These are phyloP conservation scores for Phalacrocorax carbo DNA, from an alignment of 2,113 vertebrate species.

Conservation along the genomic window DNA sequence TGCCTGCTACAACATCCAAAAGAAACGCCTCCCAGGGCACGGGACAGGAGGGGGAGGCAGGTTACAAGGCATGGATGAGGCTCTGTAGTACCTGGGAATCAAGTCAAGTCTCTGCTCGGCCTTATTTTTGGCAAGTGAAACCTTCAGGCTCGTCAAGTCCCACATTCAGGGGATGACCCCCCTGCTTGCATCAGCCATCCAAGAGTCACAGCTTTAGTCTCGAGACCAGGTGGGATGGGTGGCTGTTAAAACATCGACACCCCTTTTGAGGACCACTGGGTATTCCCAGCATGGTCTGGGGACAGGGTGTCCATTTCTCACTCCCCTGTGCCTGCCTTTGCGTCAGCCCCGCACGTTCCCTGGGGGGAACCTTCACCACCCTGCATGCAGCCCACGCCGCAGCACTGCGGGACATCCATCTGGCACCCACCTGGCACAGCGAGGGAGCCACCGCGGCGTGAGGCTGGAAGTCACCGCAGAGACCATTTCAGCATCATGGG, in stretches of 20 bases:
- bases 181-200: not conserved
- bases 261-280: not conserved
- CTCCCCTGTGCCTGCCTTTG: not conserved
- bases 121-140: not conserved
- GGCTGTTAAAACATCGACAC: not conserved
- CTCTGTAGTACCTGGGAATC: not conserved
- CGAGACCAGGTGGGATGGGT: no score
- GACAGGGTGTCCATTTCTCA: not conserved
- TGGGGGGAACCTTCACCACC: not conserved
- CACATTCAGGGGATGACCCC: not conserved
- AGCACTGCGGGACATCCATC: fast-evolving
- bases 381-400: fast-evolving
- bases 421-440: fast-evolving
- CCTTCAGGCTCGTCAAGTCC: not conserved
- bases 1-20: not conserved
- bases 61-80: fast-evolving
- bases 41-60: not conserved
- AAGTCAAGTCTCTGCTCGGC: not conserved
- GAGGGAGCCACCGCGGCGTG: fast-evolving
- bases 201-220: not conserved
- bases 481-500: not conserved
- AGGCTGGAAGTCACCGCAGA: not conserved
- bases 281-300: fast-evolving
- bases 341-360: not conserved
- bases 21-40: not conserved